These are phyloP conservation scores for Sebastes taczanowskii DNA, from an alignment of 2,797 vertebrate species.

Conservation along the genomic window DNA sequence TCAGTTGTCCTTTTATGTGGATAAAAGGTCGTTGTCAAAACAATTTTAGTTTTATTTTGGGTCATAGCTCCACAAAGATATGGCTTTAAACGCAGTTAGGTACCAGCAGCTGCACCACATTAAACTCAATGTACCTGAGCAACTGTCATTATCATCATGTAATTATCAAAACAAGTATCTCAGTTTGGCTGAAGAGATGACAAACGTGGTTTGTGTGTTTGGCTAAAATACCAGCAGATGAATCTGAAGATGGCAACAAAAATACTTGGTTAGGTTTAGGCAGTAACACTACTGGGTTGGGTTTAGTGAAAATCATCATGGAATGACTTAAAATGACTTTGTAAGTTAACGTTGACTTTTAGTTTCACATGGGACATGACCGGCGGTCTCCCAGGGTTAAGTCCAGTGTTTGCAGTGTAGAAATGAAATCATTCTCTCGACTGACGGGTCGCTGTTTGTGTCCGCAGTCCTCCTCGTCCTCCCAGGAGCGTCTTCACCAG, in stretches of 20 bases:
- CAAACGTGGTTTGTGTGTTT: accelerated
- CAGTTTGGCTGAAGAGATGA: not conserved
- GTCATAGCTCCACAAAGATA: not conserved
- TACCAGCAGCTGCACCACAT: not conserved
- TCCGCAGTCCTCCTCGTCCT: slow-evolving; percentile 93
- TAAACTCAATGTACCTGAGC: not conserved
- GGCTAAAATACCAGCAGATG: not conserved
- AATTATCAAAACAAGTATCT: not conserved
- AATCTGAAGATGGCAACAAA: not conserved
- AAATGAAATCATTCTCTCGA: not conserved
- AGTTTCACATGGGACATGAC: too few relatives aligned
- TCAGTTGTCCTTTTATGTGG: not conserved
- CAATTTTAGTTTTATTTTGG: not conserved
- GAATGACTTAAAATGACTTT: too few relatives aligned
- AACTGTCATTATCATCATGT: not conserved
- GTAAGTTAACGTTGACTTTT: too few relatives aligned
- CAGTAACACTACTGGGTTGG: too few relatives aligned
- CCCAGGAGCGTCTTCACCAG: slow-evolving; percentile 97
- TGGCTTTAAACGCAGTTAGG: not conserved
- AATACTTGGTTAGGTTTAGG: too few relatives aligned
- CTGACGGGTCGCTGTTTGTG: slow-evolving; percentile 9
- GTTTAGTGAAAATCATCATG: too few relatives aligned
- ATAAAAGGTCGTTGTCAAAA: not conserved
- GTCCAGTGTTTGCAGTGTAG: not conserved
- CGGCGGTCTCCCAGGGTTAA: too few relatives aligned